Evolutionary conservation across 2,888 invertebrate species (phyloP), one percentile per base, ranked within the genome.

Genomic region (Caenorhabditis sp.): DNA sequence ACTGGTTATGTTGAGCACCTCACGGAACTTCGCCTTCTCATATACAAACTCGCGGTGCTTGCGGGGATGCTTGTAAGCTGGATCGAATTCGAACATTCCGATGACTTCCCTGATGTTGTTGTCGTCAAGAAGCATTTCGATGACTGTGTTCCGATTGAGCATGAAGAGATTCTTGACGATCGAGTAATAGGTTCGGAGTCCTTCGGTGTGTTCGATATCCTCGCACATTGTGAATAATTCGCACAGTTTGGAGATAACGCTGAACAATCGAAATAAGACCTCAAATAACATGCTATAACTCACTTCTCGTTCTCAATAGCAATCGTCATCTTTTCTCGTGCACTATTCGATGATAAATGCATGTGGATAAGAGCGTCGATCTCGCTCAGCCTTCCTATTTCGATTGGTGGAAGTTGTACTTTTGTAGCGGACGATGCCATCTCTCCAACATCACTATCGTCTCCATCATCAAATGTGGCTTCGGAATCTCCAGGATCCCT

Each of bases 91-190:
- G 91, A 99, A 94, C 93, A 98, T 98, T 19, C 99, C 99, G 77
- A 99, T 96, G 72, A 98, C 96, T 94, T 97, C 98, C 93, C 74
- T 80, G 63, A 86, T 63, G 59, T 85, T 59, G 19, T 56, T 58
- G 10, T 88, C 85, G 16, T 86, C 85, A 5, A 87, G 76, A 16
- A 87, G 76, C 97, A 96, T 93, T 98, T 98, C 93, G 98, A 97
- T 68, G 98, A 94, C 77, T 96, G 96, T 93, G 49, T 96, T 98
- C 93, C 97, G 97, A 93, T 99, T 99, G 89, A 99, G 94, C 93
- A 98, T 95, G 94, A 99, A 99, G 93, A 99, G 96, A 94, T 97
- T 97, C 94, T 98, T 98, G 93, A 99, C 97, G 93, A 99, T 98
- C 93, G 98, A 86, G 80, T 89, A 89, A 59, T 90, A 94, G 94